A percentile compares a stretch with the other conserved stretches of the same genome.
Evolutionary conservation across 2,888 invertebrate genomes (phyloP).

Genomic region (Vesta saturnalis): DNA sequence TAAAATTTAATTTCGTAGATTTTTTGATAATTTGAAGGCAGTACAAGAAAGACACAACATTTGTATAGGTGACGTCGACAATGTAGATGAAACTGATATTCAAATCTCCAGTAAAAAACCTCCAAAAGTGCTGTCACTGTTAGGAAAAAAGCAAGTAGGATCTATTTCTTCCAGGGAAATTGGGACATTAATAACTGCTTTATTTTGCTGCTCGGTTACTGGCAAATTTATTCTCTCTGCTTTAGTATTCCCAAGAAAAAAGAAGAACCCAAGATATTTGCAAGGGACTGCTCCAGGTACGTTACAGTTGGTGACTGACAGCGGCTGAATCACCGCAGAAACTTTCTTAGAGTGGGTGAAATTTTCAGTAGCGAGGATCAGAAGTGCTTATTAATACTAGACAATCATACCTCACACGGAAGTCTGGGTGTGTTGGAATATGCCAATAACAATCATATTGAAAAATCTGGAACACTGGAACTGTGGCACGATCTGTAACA

Average conservation of each 20-base stretch:
- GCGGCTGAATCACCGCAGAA: neutral
- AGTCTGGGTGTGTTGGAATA: conserved; percentile 5
- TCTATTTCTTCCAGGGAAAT: neutral
- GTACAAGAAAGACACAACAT: neutral
- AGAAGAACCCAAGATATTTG: neutral
- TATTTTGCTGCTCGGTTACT: neutral
- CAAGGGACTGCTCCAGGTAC: conserved; percentile 5
- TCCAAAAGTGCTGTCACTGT: too few relatives aligned
- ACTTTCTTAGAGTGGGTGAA: conserved; percentile 9
- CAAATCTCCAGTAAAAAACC: neutral
- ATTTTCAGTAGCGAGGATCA: conserved; percentile 10
- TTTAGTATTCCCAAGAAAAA: neutral
- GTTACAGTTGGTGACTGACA: neutral
- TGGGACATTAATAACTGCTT: neutral
- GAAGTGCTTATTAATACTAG: neutral
- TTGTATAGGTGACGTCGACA: neutral
- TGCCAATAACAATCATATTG: too few relatives aligned
- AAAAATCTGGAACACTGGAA: too few relatives aligned
- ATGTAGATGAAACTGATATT: neutral
- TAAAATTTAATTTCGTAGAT: neutral
- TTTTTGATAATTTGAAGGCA: neutral
- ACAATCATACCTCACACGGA: neutral
- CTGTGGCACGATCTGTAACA: too few relatives aligned
- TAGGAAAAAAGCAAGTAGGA: neutral
- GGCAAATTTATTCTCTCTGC: conserved; percentile 1